Conservation (phyloP, 2,113 vertebrate genomes). For the Craseonycteris thonglongyai region DNA sequence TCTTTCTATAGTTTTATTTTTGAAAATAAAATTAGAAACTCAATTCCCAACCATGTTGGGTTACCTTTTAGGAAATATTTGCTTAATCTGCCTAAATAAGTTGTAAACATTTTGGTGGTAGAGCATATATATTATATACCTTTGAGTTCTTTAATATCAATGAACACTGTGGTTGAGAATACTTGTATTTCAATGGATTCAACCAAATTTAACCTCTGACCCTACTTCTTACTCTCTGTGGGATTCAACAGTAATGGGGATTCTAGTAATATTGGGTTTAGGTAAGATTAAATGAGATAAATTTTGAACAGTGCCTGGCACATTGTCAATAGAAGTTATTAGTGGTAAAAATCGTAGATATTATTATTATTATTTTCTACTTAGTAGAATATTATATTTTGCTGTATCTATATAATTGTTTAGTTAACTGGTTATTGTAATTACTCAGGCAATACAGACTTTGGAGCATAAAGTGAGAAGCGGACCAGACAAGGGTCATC, state of each 20-base stretch:
- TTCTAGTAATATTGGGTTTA: neutral
- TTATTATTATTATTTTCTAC: neutral
- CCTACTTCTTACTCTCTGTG: neutral
- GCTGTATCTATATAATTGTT: neutral
- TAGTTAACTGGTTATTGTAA: neutral
- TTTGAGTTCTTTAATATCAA: neutral
- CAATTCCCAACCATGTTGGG: neutral
- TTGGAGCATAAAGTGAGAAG: neutral
- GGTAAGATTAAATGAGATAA: neutral
- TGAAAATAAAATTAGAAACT: neutral
- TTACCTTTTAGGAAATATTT: slow-evolving; percentile 22
- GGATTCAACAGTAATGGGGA: neutral
- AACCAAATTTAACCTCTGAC: neutral
- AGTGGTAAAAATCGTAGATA: neutral
- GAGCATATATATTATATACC: neutral
- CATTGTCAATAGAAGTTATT: neutral
- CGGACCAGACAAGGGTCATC: neutral
- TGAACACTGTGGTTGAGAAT: neutral
- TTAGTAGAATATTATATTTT: neutral
- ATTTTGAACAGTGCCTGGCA: neutral
- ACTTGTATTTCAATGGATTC: slow-evolving; percentile 7
- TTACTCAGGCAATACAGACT: neutral
- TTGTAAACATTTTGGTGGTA: neutral
- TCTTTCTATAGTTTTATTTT: neutral
- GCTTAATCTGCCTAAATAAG: slow-evolving; percentile 21